Conservation (phyloP, 2,113 vertebrate species). For the Lophotis ruficrista region DNA sequence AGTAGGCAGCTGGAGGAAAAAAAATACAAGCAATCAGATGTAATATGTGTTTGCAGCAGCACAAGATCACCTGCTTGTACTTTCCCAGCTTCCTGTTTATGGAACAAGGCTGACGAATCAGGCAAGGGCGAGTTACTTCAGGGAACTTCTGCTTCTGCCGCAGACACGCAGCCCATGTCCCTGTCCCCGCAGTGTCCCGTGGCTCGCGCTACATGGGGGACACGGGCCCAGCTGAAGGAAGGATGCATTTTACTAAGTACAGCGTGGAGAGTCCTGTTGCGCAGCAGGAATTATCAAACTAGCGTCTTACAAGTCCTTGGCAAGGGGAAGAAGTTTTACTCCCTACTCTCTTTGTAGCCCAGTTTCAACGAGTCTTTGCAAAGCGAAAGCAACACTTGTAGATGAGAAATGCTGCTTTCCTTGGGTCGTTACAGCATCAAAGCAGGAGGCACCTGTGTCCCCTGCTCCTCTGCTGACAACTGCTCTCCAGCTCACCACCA, state of each 20-base stretch:
- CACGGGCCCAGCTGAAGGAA: neutral
- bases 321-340: neutral
- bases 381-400: neutral
- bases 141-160: neutral
- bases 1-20: neutral
- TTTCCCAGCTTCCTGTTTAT: constrained; percentile 51
- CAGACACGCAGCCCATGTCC: neutral
- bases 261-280: neutral
- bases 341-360: neutral
- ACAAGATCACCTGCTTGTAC: constrained; percentile 5
- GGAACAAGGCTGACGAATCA: neutral
- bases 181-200: neutral
- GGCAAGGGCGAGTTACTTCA: neutral
- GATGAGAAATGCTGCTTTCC: neutral
- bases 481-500: neutral
- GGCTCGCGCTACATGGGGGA: rapidly evolving
- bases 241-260: rapidly evolving
- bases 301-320: rapidly evolving
- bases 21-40: neutral
- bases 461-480: neutral
- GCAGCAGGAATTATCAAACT: rapidly evolving
- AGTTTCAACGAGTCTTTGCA: neutral
- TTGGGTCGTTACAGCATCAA: neutral
- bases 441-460: too few species aligned
- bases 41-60: neutral